phyloP scores from a whole-genome alignment of 2,888 invertebrate genomes.

The Cotesia congregata region DNA sequence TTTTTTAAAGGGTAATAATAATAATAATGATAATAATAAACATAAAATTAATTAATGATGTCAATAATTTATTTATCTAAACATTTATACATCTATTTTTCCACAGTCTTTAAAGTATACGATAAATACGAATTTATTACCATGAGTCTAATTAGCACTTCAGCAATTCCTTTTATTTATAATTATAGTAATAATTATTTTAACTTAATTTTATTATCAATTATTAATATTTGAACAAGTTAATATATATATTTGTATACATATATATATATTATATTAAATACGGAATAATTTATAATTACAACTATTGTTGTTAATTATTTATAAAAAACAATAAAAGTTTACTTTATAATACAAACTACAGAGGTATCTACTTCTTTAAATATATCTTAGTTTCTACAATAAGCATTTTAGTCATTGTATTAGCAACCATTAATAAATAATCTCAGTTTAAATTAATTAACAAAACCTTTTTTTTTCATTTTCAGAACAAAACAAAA shows the following conservation, averaged over 20 bases:
- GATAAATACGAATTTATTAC: conserved; percentile 59
- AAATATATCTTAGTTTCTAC: conserved; percentile 28
- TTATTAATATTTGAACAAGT: conserved; percentile 9
- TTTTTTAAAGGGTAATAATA: too few species aligned
- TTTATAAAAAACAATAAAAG: conserved; percentile 42
- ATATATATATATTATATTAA: not conserved
- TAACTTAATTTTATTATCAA: not conserved
- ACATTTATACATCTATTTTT: conserved; percentile 66
- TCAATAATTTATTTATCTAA: conserved; percentile 59
- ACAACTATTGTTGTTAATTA: not conserved
- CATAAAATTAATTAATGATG: not conserved
- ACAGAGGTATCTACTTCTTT: conserved; percentile 57
- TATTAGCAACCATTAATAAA: conserved; percentile 4
- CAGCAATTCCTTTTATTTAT: not conserved
- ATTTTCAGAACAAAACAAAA: not conserved
- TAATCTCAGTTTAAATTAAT: conserved; percentile 19
- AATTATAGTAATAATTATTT: not conserved
- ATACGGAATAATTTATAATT: conserved; percentile 4
- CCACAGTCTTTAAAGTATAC: conserved; percentile 64
- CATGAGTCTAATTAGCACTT: conserved; percentile 38
- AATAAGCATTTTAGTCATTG: not conserved
- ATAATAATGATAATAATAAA: too few species aligned
- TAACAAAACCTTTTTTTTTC: conserved; percentile 10
- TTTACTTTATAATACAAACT: conserved; percentile 64
- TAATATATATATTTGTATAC: not conserved